A percentile compares a stretch with the other conserved stretches of the same genome.
Evolutionary conservation across 2,113 vertebrate species (phyloP).

Genomic region (Lophura nycthemera): DNA sequence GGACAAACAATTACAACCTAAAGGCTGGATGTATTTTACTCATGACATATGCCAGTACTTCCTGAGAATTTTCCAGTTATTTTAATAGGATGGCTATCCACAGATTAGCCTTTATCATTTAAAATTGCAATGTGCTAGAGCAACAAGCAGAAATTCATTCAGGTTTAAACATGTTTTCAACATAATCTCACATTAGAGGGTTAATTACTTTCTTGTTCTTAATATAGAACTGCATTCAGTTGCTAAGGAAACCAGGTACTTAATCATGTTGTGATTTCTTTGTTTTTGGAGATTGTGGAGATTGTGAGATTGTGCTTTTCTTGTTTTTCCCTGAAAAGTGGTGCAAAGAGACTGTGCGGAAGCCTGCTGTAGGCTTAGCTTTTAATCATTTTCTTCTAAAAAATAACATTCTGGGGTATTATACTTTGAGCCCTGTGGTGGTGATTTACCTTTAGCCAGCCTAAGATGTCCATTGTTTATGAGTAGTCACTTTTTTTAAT

Average conservation of each 20-base stretch:
- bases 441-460: background rate
- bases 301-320: background rate
- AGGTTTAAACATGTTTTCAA: conserved; percentile 47
- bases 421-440: background rate
- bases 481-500: background rate
- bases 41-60: background rate
- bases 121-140: conserved; percentile 23
- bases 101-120: conserved; percentile 7
- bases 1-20: background rate
- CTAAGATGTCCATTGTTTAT: background rate
- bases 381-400: background rate
- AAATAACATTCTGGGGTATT: background rate
- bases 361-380: background rate
- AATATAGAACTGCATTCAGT: conserved; percentile 62
- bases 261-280: conserved; percentile 40
- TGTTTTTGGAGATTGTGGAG: conserved; percentile 16
- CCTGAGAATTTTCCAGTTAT: background rate
- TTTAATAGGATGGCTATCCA: conserved; percentile 11
- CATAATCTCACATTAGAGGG: conserved; percentile 64
- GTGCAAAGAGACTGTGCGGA: background rate
- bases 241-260: conserved; percentile 69
- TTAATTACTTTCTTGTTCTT: conserved; percentile 73
- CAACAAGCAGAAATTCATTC: conserved; percentile 23
- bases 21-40: conserved; percentile 6
- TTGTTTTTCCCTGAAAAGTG: background rate